Conservation (phyloP, 2,797 vertebrate species). For the Antennarius maculatus region DNA sequence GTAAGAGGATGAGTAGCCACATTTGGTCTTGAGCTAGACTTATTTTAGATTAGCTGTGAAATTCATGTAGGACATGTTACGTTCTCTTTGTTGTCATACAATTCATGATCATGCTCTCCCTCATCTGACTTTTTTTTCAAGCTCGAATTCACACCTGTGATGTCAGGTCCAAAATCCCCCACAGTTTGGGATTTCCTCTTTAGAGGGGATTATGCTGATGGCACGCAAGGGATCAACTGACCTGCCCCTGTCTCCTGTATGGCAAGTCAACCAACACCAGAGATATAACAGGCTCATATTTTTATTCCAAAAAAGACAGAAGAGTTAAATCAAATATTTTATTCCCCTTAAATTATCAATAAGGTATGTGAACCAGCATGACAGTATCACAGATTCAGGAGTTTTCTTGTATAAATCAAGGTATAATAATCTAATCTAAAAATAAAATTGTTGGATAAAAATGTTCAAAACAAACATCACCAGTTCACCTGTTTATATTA, state of each 20-base stretch:
- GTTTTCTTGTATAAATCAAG: conserved; percentile 75
- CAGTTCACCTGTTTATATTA: conserved; percentile 73
- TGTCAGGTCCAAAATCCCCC: conserved; percentile 28
- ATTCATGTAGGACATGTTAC: conserved; percentile 19
- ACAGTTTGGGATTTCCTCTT: conserved; percentile 17
- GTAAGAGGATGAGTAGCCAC: conserved; percentile 57
- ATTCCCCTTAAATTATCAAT: conserved; percentile 71
- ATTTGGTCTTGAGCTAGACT: conserved; percentile 42
- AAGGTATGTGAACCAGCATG: conserved; percentile 75
- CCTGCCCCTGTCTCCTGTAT: conserved; percentile 32
- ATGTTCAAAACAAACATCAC: conserved; percentile 79
- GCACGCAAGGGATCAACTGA: conserved; percentile 46
- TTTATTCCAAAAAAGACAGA: conserved; percentile 38
- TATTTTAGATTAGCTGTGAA: conserved; percentile 56
- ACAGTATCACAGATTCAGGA: conserved; percentile 74
- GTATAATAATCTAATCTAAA: conserved; percentile 70
- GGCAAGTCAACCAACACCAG: conserved; percentile 7
- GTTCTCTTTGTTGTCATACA: conserved; percentile 12
- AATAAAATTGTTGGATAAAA: conserved; percentile 76
- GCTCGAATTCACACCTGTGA: neutral
- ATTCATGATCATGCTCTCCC: conserved; percentile 6
- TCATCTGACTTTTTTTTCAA: conserved; percentile 1
- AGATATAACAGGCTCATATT: conserved; percentile 1
- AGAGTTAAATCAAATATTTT: conserved; percentile 66
- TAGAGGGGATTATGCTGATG: conserved; percentile 55